Percentiles rank a stretch among this genome's conserved stretches.
Conservation (phyloP, 2,113 vertebrate species). For the Cinclus cinclus region DNA sequence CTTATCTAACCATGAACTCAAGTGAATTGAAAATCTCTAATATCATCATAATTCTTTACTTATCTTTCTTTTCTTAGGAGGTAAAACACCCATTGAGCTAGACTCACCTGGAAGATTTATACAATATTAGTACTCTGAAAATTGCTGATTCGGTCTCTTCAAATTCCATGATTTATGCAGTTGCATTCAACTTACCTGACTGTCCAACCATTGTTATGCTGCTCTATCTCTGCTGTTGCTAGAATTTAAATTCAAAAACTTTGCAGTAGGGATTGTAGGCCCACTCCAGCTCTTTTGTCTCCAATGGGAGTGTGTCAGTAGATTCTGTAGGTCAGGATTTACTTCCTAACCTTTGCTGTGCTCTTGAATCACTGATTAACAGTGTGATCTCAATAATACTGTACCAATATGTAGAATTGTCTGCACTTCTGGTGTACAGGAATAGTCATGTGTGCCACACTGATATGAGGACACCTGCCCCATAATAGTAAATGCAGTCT, state of each 20-base stretch:
- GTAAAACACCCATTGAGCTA: neutral
- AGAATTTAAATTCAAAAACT: neutral
- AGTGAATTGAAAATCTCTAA: neutral
- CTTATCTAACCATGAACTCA: neutral
- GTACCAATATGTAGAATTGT: neutral
- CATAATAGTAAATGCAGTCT: neutral
- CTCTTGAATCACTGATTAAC: neutral
- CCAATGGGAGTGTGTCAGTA: neutral
- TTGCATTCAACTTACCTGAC: neutral
- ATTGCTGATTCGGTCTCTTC: neutral
- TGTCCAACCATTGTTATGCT: neutral
- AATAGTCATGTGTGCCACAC: neutral
- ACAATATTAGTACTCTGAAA: neutral
- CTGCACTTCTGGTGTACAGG: rapidly evolving
- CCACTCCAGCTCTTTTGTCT: neutral
- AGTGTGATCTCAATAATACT: neutral
- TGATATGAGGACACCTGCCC: neutral
- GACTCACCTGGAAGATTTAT: neutral
- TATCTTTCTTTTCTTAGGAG: neutral
- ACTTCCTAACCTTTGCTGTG: neutral
- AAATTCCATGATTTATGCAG: neutral
- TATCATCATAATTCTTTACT: constrained; percentile 6
- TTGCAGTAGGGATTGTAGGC: neutral
- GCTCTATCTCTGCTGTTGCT: neutral
- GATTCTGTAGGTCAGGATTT: neutral